phyloP scores from a whole-genome alignment of 2,113 vertebrate species.

The Hippolais icterina region DNA sequence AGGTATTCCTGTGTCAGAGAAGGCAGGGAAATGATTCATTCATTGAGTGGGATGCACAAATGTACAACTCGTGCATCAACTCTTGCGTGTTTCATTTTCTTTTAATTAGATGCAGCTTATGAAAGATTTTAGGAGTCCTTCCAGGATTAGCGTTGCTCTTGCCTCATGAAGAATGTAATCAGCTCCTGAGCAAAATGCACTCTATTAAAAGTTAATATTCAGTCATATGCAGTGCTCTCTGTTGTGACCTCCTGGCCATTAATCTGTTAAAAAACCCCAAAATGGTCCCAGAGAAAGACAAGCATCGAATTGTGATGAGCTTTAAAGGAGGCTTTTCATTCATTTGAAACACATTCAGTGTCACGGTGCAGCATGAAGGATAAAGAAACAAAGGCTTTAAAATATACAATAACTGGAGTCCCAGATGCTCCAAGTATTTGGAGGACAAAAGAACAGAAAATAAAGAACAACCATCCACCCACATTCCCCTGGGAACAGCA shows the following conservation, averaged over 20 bases:
- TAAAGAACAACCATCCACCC: background rate
- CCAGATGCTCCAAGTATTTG: background rate
- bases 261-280: slow-evolving; percentile 16
- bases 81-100: slow-evolving; percentile 25
- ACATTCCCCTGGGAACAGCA: background rate
- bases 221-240: background rate
- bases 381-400: slow-evolving; percentile 12
- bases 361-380: background rate
- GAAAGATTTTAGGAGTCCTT: slow-evolving; percentile 30
- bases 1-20: slow-evolving; percentile 43
- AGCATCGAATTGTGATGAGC: background rate
- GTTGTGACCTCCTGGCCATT: slow-evolving; percentile 9
- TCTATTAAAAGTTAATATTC: slow-evolving; percentile 33
- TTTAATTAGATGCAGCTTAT: slow-evolving; percentile 60
- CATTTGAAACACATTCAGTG: slow-evolving; percentile 18
- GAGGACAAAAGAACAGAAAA: background rate
- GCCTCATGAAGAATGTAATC: background rate
- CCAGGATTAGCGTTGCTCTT: background rate
- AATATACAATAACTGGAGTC: background rate
- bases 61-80: slow-evolving; percentile 28
- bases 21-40: slow-evolving; percentile 64
- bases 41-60: slow-evolving; percentile 57
- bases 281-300: slow-evolving; percentile 6
- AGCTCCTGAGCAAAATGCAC: background rate
- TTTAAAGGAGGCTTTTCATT: slow-evolving; percentile 15